Conservation (phyloP, 2,888 invertebrate genomes). For the Cheilosia pagana region DNA sequence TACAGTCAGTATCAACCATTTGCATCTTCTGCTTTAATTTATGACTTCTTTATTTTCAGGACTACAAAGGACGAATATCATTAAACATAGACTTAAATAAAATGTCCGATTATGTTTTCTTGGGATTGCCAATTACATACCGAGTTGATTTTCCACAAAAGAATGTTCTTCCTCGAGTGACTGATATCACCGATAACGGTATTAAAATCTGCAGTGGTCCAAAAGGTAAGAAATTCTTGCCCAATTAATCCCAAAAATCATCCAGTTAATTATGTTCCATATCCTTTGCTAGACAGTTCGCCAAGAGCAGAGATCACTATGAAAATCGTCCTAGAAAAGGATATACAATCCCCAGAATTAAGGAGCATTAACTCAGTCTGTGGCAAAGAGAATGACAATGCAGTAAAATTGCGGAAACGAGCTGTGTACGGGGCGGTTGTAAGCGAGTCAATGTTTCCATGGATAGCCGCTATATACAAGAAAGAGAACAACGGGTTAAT, state of each 20-base stretch:
- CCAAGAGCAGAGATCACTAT: no score
- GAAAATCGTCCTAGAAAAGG: no score
- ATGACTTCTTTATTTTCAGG: slow-evolving; percentile 67
- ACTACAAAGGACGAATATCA: slow-evolving; percentile 77
- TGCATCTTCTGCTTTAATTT: no score
- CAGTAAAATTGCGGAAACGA: slow-evolving; percentile 45
- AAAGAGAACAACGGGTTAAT: slow-evolving; percentile 80
- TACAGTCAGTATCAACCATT: no score
- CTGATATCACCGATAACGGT: slow-evolving; percentile 85
- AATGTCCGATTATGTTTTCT: slow-evolving; percentile 76
- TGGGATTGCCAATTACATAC: slow-evolving; percentile 83
- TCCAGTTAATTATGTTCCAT: no score
- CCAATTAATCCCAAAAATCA: no score
- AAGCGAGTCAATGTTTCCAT: slow-evolving; percentile 86
- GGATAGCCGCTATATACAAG: slow-evolving; percentile 87
- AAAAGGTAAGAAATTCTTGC: slow-evolving; percentile 82
- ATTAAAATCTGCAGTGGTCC: slow-evolving; percentile 85
- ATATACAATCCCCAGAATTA: not conserved
- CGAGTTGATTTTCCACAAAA: slow-evolving; percentile 86
- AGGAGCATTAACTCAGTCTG: slow-evolving; percentile 65
- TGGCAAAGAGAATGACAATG: slow-evolving; percentile 76
- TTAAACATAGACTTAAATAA: slow-evolving; percentile 77
- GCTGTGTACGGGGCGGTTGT: slow-evolving; percentile 76
- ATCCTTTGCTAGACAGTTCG: no score
- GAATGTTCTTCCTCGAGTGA: slow-evolving; percentile 85